Evolutionary conservation across 2,888 invertebrate genomes (phyloP).

Genomic region (Machimus atricapillus): DNA sequence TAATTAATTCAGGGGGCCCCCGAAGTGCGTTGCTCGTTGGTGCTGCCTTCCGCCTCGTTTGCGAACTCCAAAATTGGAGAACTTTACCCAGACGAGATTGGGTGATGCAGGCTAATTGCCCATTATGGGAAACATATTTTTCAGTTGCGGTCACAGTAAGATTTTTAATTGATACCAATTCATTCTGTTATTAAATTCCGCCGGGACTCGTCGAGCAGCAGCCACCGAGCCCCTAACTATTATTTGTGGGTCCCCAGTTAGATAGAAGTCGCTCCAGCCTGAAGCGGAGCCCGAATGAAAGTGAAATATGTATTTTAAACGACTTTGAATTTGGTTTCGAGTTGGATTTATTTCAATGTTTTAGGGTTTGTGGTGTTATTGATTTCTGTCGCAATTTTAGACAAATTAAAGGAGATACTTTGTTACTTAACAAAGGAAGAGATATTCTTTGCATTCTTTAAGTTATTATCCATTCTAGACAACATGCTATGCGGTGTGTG

Average conservation of each 20-base stretch:
- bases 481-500: too few species aligned
- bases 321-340: not conserved
- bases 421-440: not conserved
- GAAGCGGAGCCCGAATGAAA: not conserved
- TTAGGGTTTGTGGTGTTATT: not conserved
- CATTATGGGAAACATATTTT: conserved; percentile 46
- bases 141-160: conserved; percentile 44
- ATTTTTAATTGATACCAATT: conserved; percentile 45
- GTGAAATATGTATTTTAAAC: not conserved
- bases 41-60: conserved; percentile 24
- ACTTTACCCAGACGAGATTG: conserved; percentile 5
- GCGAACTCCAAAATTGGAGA: conserved; percentile 22
- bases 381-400: not conserved
- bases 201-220: not conserved
- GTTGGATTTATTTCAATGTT: not conserved
- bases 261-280: not conserved
- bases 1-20: conserved; percentile 34
- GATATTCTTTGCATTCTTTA: not conserved
- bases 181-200: conserved; percentile 45
- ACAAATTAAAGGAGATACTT: not conserved
- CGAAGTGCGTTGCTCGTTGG: conserved; percentile 17
- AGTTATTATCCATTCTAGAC: too few species aligned
- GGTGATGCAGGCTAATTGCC: conserved; percentile 43
- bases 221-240: not conserved
- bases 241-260: not conserved